These are phyloP conservation scores for Musca domestica DNA, from an alignment of 1,140 invertebrate genomes.

Conservation along the genomic window DNA sequence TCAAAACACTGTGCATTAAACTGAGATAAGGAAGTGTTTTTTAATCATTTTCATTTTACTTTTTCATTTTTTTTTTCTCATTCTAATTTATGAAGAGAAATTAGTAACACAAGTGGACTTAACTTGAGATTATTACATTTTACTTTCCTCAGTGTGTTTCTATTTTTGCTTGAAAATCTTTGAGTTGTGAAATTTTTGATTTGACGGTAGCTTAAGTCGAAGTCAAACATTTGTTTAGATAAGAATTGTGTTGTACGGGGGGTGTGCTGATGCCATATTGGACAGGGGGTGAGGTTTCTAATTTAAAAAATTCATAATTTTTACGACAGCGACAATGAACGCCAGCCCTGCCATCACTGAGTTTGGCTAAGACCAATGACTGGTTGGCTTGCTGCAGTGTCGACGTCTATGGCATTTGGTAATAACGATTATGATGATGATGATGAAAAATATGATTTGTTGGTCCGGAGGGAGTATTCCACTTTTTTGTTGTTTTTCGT, in stretches of 20 bases:
- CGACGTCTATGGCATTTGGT: too few relatives aligned
- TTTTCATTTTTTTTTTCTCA: not conserved
- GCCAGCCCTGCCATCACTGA: too few relatives aligned
- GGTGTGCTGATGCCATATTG: not conserved
- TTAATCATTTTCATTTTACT: not conserved
- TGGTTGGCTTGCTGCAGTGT: too few relatives aligned
- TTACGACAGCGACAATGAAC: too few relatives aligned
- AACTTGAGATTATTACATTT: constrained; percentile 4
- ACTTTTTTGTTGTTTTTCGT: too few relatives aligned
- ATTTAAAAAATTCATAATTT: constrained; percentile 12
- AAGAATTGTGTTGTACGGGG: not conserved
- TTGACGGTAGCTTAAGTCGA: constrained; percentile 16
- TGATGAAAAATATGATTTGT: too few relatives aligned
- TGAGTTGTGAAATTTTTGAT: constrained; percentile 12
- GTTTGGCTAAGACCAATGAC: too few relatives aligned
- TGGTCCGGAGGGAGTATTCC: too few relatives aligned
- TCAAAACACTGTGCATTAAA: not conserved
- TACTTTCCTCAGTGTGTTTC: not conserved
- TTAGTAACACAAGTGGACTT: constrained; percentile 19
- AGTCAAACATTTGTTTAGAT: constrained; percentile 1
- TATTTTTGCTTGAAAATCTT: constrained; percentile 2
- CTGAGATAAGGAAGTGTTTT: not conserved
- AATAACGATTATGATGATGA: too few relatives aligned
- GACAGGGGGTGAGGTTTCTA: not conserved
- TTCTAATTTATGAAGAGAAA: constrained; percentile 13